phyloP scores from a whole-genome alignment of 2,797 vertebrate species.

The Bovichtus diacanthus region DNA sequence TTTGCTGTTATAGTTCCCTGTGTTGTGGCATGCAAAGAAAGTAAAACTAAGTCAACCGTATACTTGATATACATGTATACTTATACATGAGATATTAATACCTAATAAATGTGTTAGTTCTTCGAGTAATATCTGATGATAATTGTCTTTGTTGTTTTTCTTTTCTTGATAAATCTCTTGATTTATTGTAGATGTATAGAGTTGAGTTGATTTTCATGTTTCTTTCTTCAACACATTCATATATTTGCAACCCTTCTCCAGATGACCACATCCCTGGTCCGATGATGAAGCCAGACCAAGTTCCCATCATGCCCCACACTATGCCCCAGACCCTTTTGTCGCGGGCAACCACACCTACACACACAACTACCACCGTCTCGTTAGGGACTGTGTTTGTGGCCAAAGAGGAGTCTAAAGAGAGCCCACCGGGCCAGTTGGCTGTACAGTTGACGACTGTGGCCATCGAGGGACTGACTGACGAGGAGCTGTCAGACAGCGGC shows the following conservation, averaged over 20 bases:
- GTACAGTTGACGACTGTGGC: constrained; percentile 88
- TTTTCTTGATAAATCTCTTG: background rate
- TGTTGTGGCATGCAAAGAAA: background rate
- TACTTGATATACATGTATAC: too few relatives aligned
- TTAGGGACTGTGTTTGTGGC: constrained; percentile 67
- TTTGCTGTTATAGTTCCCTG: background rate
- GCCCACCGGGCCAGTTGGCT: constrained; percentile 86
- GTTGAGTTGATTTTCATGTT: background rate
- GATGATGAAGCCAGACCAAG: constrained; percentile 84
- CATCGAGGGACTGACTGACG: constrained; percentile 94
- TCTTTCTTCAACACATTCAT: background rate
- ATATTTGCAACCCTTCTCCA: constrained; percentile 47
- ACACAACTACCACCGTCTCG: constrained; percentile 46
- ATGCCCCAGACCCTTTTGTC: constrained; percentile 80
- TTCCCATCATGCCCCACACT: constrained; percentile 72
- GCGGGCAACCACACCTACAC: constrained; percentile 58
- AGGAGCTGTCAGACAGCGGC: constrained; percentile 94
- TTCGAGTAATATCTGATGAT: background rate
- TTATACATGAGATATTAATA: background rate
- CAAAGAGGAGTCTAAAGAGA: constrained; percentile 80
- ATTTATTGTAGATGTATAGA: background rate
- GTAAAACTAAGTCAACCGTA: background rate
- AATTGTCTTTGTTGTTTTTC: background rate
- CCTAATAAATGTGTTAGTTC: too few relatives aligned
- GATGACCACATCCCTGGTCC: constrained; percentile 70